Evolutionary conservation across 2,888 invertebrate species (phyloP), one percentile per base, ranked within the genome.

Genomic region (Apoda limacodes): DNA sequence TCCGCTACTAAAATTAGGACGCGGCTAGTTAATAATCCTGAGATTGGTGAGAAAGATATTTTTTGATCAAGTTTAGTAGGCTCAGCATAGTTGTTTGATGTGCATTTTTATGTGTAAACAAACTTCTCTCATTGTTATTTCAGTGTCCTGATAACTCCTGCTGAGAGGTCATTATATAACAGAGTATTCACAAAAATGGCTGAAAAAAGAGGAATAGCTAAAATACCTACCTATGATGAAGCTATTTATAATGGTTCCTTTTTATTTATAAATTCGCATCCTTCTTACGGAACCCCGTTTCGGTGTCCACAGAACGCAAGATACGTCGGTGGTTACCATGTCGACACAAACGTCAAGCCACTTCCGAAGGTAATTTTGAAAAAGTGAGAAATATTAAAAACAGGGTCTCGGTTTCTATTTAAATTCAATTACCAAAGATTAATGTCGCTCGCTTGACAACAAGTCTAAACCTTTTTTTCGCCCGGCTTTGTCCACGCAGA

Each of bases 301-400:
- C 47, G 51, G 23, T 37, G 63, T 4, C 59, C 69, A 7, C 58
- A 60, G 25, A 60, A 58, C 36, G 54, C 56, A 25, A 60, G 59
- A 29, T 61, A 59, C 20, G 41, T 70, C 2, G 69, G 54, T 13
- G 71, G 71, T 3, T 58, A 59, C 6, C 68, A 71, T 32, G 62
- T 70, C 2, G 47, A 60, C 2, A 44, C 38, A 1, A 47, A 55
- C 3, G 45, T 53, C 0, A 50, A 56, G 13, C 60, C 64, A 2
- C 40, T 72, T 13, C 55, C 65, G 2, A 46, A 60, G 52, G 72
- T 74, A 46, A 40, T 38, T 30, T 20, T 5, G 15, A 13, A 5
- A 9, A 22, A n/a, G n/a, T n/a, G n/a, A n/a, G n/a, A 4, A 25
- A 11, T 6, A 6, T 25, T 12, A 3, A n/a, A n/a, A n/a, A n/a